These are phyloP conservation scores for Cryptus armator DNA, from an alignment of 2,888 invertebrate genomes.

Conservation along the genomic window DNA sequence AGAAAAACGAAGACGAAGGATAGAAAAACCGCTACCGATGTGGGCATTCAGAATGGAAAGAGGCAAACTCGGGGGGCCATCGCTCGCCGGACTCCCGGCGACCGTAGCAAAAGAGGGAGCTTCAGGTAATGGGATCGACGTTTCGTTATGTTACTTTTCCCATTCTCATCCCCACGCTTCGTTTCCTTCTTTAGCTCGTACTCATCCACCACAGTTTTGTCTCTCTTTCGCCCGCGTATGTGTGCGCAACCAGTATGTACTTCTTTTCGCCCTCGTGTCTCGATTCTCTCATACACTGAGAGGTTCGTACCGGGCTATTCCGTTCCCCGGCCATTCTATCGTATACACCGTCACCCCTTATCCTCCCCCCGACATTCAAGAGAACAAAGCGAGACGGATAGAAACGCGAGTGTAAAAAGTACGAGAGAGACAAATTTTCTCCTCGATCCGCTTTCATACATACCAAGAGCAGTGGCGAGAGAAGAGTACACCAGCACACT, in stretches of 20 bases:
- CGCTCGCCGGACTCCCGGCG: conserved; percentile 52
- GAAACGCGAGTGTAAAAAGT: conserved; percentile 13
- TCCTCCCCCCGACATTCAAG: conserved; percentile 44
- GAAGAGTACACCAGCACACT: conserved; percentile 51
- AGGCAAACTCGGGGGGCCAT: conserved; percentile 44
- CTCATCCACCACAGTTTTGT: neutral
- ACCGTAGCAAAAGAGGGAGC: conserved; percentile 68
- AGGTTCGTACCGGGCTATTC: conserved; percentile 56
- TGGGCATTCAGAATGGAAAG: conserved; percentile 60
- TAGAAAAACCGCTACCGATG: conserved; percentile 48
- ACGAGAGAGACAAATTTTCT: conserved; percentile 41
- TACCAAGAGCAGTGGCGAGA: conserved; percentile 27
- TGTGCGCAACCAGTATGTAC: conserved; percentile 38
- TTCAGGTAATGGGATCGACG: conserved; percentile 85
- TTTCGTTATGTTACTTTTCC: conserved; percentile 85
- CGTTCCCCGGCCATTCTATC: conserved; percentile 54
- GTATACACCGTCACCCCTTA: conserved; percentile 55
- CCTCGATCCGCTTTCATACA: conserved; percentile 51
- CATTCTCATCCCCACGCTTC: conserved; percentile 66
- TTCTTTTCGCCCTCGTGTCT: conserved; percentile 71
- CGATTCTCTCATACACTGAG: conserved; percentile 67
- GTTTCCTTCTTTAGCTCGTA: conserved; percentile 47
- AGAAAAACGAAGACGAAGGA: conserved; percentile 34
- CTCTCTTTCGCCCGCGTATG: conserved; percentile 8
- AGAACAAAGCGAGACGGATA: conserved; percentile 34